Evolutionary conservation across 2,797 vertebrate genomes (phyloP).

Genomic region (Heterohyrax brucei): DNA sequence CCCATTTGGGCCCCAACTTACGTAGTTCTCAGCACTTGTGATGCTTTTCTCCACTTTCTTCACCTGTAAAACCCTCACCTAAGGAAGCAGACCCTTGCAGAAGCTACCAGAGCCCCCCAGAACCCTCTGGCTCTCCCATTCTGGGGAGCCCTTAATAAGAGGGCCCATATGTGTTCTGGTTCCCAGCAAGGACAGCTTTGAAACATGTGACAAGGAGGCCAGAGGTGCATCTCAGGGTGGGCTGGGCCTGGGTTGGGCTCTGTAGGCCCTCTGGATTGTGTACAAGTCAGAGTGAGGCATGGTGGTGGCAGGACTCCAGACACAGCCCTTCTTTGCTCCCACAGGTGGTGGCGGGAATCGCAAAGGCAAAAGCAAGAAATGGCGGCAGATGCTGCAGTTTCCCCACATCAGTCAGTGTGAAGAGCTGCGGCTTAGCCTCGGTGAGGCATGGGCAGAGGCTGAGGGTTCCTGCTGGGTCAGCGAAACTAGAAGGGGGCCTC

Average conservation of each 20-base stretch:
- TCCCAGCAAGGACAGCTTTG: neutral
- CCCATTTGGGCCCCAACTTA: neutral
- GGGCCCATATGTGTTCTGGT: neutral
- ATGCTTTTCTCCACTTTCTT: slow-evolving; percentile 23
- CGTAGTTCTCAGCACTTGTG: neutral
- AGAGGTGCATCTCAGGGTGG: neutral
- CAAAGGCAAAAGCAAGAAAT: slow-evolving; percentile 99
- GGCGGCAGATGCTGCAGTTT: slow-evolving; percentile 99
- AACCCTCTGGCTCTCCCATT: neutral
- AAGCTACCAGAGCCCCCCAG: neutral
- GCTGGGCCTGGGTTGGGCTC: neutral
- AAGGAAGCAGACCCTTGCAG: neutral
- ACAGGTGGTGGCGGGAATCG: slow-evolving; percentile 97
- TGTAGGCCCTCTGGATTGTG: neutral
- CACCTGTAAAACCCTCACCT: neutral
- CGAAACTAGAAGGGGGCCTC: neutral
- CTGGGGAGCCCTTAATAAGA: neutral
- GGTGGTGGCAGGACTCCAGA: neutral
- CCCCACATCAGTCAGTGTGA: slow-evolving; percentile 98
- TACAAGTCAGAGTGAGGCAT: neutral
- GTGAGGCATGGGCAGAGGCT: slow-evolving; percentile 89
- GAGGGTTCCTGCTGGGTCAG: neutral
- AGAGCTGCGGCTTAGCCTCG: slow-evolving; percentile 95
- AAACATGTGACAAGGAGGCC: neutral
- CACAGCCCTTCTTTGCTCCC: slow-evolving; percentile 71